Percentiles rank a stretch among this genome's conserved stretches.
Conservation (phyloP, 2,797 vertebrate species). For the Sphaeramia orbicularis region DNA sequence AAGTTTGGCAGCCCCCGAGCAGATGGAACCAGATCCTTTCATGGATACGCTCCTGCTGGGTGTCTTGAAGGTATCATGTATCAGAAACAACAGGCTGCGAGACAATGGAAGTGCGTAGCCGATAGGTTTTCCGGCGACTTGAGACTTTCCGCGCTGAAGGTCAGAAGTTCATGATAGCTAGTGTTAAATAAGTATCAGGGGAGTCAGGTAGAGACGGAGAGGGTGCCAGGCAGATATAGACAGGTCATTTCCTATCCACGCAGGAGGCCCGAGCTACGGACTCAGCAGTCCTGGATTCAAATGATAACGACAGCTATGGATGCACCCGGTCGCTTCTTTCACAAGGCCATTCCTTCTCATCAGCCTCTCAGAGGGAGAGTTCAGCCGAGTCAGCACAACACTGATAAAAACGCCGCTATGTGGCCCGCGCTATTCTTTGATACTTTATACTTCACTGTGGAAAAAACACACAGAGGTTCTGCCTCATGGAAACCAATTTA, state of each 20-base stretch:
- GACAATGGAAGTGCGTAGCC: constrained; percentile 36
- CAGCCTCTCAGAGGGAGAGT: constrained; percentile 83
- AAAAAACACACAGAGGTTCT: constrained; percentile 24
- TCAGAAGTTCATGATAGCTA: constrained; percentile 43
- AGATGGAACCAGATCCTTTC: constrained; percentile 68
- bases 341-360: constrained; percentile 84
- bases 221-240: constrained; percentile 77
- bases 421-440: constrained; percentile 64
- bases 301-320: constrained; percentile 85
- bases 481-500: constrained; percentile 5
- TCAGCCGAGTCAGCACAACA: constrained; percentile 82
- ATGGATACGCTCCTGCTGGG: constrained; percentile 46
- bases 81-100: constrained; percentile 71
- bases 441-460: constrained; percentile 22
- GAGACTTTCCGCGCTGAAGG: constrained; percentile 30
- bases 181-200: constrained; percentile 27
- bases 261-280: constrained; percentile 74
- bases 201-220: constrained; percentile 70
- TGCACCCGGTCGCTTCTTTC: constrained; percentile 76
- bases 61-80: constrained; percentile 70
- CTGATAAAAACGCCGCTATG: constrained; percentile 75
- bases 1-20: constrained; percentile 57
- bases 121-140: constrained; percentile 23
- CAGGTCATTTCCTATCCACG: constrained; percentile 86
- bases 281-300: constrained; percentile 82